Conservation (phyloP, 30 jellyfish, hydroid and myxozoan genomes). For the Cassiopea xamachana region DNA sequence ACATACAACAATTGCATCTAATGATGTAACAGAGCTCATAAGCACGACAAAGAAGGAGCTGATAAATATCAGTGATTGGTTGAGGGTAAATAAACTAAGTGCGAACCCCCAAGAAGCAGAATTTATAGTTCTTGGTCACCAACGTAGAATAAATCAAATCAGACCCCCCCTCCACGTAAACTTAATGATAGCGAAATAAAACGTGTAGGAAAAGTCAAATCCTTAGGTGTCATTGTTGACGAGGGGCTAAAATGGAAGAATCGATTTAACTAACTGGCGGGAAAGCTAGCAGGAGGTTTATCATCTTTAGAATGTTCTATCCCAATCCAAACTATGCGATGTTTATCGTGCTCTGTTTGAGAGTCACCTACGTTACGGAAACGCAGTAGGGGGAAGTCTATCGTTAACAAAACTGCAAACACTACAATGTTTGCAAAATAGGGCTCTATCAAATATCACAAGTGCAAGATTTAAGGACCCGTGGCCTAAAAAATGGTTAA, state of each 20-base stretch:
- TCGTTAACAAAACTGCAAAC: not conserved
- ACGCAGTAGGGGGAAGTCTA: slow-evolving; percentile 17
- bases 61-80: not conserved
- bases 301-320: not conserved
- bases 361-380: slow-evolving; percentile 5
- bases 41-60: slow-evolving; percentile 6
- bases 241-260: slow-evolving; percentile 19
- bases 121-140: slow-evolving; percentile 3
- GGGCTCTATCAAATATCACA: not conserved
- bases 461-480: not conserved
- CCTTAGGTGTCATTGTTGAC: not conserved
- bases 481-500: slow-evolving; percentile 29
- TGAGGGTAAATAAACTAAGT: not conserved
- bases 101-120: slow-evolving; percentile 7
- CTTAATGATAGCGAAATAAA: slow-evolving; percentile 14
- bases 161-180: slow-evolving; percentile 9
- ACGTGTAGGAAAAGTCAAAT: slow-evolving; percentile 8
- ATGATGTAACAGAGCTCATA: slow-evolving; percentile 1
- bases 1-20: slow-evolving; percentile 3
- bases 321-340: slow-evolving; percentile 24
- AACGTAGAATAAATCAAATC: not conserved
- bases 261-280: not conserved
- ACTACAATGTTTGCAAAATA: not conserved
- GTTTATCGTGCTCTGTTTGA: slow-evolving; percentile 31
- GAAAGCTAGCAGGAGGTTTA: not conserved